Conservation (phyloP, 2,888 invertebrate species). For the Xestia rhomboidea region DNA sequence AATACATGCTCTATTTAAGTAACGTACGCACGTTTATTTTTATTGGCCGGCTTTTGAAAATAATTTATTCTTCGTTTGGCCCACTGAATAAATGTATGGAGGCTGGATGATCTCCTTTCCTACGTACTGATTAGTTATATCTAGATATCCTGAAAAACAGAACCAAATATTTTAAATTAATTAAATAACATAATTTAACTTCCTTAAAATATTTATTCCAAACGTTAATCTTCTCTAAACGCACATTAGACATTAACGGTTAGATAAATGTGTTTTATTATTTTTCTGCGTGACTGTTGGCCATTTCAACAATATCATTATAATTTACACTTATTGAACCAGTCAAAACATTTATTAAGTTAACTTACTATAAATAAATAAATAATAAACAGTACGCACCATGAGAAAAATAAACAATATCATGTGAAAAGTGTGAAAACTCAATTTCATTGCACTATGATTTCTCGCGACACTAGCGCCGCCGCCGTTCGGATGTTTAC, state of each 20-base stretch:
- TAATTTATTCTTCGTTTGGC: no score
- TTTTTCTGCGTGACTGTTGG: constrained; percentile 21
- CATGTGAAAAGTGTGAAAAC: constrained; percentile 61
- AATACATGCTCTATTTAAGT: no score
- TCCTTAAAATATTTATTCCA: not conserved
- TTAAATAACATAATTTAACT: no score
- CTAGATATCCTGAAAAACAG: not conserved
- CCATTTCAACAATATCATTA: not conserved
- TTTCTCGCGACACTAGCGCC: constrained; percentile 75
- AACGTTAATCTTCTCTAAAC: not conserved
- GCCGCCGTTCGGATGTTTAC: constrained; percentile 67
- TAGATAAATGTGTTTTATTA: constrained; percentile 9
- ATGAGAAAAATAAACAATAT: constrained; percentile 43
- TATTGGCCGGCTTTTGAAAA: no score
- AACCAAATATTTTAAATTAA: not conserved
- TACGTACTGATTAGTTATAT: not conserved
- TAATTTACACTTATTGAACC: not conserved
- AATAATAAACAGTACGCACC: not conserved
- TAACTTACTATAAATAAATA: not conserved
- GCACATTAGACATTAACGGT: not conserved
- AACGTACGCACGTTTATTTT: no score
- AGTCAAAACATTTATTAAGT: no score
- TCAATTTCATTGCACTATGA: constrained; percentile 60
- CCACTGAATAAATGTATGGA: no score
- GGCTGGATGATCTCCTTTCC: not conserved